Evolutionary conservation across 2,888 invertebrate species (phyloP).

Genomic region (Eustalomyia histrio): DNA sequence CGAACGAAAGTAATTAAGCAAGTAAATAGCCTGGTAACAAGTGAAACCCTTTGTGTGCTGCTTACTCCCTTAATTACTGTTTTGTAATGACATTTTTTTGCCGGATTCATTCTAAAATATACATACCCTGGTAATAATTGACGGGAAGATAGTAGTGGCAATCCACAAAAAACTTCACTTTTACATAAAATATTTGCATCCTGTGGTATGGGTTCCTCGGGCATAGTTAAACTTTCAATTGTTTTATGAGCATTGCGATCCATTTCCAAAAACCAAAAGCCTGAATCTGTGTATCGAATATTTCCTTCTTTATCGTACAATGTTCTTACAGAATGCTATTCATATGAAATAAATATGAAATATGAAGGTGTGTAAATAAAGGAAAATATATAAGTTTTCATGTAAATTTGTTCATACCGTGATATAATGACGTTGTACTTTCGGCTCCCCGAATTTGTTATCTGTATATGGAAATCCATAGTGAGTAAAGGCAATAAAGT

Average conservation of each 20-base stretch:
- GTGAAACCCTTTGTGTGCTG: too few species aligned
- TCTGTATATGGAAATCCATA: constrained; percentile 82
- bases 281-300: constrained; percentile 73
- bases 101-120: too few species aligned
- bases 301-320: constrained; percentile 72
- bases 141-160: constrained; percentile 71
- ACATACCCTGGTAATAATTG: constrained; percentile 70
- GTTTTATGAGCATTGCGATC: constrained; percentile 74
- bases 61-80: too few species aligned
- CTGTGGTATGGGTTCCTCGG: constrained; percentile 72
- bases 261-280: constrained; percentile 74
- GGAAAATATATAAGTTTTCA: too few species aligned
- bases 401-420: constrained; percentile 76
- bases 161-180: constrained; percentile 73
- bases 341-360: constrained; percentile 4
- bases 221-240: constrained; percentile 73
- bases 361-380: too few species aligned
- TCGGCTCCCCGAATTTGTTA: constrained; percentile 74
- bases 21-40: too few species aligned
- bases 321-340: constrained; percentile 72
- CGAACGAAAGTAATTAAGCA: too few species aligned
- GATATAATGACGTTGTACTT: constrained; percentile 80
- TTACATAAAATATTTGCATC: constrained; percentile 71
- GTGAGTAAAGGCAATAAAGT: constrained; percentile 74
- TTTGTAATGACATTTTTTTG: too few species aligned